phyloP scores from a whole-genome alignment of 2,888 invertebrate species.

The Ectemnius cavifrons region DNA sequence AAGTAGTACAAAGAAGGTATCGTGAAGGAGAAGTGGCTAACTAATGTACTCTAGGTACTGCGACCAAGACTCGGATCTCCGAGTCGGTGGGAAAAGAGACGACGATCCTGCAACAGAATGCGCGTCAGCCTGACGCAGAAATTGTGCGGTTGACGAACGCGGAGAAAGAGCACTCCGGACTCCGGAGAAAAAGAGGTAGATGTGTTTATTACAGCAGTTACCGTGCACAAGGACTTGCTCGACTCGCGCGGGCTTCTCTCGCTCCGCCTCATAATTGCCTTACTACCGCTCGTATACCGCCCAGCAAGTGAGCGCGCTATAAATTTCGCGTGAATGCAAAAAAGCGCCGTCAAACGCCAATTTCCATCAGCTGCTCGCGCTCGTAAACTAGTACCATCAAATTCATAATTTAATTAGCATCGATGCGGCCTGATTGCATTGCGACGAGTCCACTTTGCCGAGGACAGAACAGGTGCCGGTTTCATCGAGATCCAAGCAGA shows the following conservation, averaged over 20 bases:
- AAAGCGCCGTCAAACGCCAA: too few species aligned
- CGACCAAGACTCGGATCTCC: background rate
- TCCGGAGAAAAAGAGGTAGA: slow-evolving; percentile 31
- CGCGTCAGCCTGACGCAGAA: slow-evolving; percentile 27
- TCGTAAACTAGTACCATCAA: too few species aligned
- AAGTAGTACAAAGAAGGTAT: background rate
- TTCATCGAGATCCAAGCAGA: background rate
- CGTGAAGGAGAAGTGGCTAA: background rate
- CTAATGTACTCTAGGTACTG: background rate
- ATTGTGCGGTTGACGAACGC: slow-evolving; percentile 42
- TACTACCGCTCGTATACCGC: background rate
- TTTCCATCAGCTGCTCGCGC: too few species aligned
- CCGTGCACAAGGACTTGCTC: slow-evolving; percentile 5
- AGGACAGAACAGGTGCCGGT: background rate
- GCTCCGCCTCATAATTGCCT: slow-evolving; percentile 9
- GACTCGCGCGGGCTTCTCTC: slow-evolving; percentile 22
- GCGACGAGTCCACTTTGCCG: background rate
- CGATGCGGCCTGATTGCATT: background rate
- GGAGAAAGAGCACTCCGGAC: slow-evolving; percentile 23
- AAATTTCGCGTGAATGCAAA: background rate
- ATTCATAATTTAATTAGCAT: too few species aligned
- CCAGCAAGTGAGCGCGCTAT: background rate
- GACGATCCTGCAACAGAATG: slow-evolving; percentile 19
- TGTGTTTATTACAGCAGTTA: slow-evolving; percentile 32
- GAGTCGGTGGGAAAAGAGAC: slow-evolving; percentile 11